A percentile compares a stretch with the other conserved stretches of the same genome.
Evolutionary conservation across 2,888 invertebrate species (phyloP).

Genomic region (Graphium colonna): DNA sequence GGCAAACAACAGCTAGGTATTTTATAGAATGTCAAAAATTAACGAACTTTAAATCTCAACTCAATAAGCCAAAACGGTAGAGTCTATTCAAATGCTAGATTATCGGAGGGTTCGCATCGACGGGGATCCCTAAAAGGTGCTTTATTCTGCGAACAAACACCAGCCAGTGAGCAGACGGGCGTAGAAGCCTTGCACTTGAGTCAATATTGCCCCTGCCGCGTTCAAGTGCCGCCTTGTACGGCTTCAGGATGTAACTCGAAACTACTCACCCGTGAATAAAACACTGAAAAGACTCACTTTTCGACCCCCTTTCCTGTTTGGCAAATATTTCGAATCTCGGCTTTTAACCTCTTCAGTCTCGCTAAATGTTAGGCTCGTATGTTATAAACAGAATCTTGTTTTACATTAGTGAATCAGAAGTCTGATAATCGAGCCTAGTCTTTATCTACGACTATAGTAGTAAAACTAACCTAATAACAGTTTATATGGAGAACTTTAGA

Average conservation of each 20-base stretch:
- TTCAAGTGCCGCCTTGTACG: slow-evolving; percentile 47
- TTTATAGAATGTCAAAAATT: no score
- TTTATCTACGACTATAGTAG: no score
- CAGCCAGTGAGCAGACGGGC: slow-evolving; percentile 24
- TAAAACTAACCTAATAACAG: no score
- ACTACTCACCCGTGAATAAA: slow-evolving; percentile 31
- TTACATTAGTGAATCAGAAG: no score
- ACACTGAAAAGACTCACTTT: slow-evolving; percentile 26
- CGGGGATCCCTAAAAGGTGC: slow-evolving; percentile 24
- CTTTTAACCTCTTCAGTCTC: neutral
- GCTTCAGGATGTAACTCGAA: slow-evolving; percentile 59
- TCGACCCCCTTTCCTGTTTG: slow-evolving; percentile 11
- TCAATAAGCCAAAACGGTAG: no score
- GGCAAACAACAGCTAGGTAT: no score
- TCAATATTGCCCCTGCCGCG: slow-evolving; percentile 56
- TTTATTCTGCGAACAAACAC: slow-evolving; percentile 27
- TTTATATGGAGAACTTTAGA: no score
- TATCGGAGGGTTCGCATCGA: neutral
- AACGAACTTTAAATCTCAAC: no score
- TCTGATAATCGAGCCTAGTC: no score
- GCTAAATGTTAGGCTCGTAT: neutral
- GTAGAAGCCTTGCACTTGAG: slow-evolving; percentile 63
- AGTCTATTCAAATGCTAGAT: no score
- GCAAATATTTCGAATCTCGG: neutral
- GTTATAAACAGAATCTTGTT: no score